A percentile compares a stretch with the other conserved stretches of the same genome.
phyloP scores from a whole-genome alignment of 2,888 invertebrate species.

The Lithophane socia region DNA sequence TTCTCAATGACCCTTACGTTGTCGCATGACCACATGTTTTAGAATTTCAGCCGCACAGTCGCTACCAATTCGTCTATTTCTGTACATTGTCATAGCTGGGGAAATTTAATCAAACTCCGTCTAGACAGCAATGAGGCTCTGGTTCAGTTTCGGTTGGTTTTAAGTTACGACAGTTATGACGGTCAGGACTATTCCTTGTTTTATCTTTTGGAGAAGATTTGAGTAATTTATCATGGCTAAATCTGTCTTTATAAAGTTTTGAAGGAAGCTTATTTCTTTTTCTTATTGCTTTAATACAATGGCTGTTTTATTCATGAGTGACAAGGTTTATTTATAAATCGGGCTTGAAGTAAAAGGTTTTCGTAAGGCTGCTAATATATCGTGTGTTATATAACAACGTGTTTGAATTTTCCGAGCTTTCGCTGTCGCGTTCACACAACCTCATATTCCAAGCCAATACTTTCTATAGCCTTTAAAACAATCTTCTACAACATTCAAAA shows the following conservation, averaged over 20 bases:
- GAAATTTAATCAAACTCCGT: constrained; percentile 56
- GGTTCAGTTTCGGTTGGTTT: constrained; percentile 40
- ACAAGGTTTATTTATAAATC: constrained; percentile 15
- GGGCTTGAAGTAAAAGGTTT: constrained; percentile 12
- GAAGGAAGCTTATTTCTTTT: constrained; percentile 19
- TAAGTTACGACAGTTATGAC: constrained; percentile 44
- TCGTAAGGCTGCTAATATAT: constrained; percentile 6
- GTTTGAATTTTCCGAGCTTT: background rate
- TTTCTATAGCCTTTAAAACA: constrained; percentile 4
- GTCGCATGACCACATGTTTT: constrained; percentile 46
- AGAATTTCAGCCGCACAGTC: constrained; percentile 13
- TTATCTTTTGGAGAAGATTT: constrained; percentile 28
- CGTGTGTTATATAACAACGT: constrained; percentile 27
- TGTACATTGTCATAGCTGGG: constrained; percentile 42
- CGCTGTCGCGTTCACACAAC: background rate
- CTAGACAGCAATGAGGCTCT: constrained; percentile 53
- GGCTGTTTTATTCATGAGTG: constrained; percentile 17
- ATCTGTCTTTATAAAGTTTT: constrained; percentile 37
- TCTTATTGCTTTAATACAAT: constrained; percentile 30
- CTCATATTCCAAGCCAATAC: background rate
- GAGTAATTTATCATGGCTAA: constrained; percentile 41
- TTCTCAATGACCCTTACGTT: constrained; percentile 45
- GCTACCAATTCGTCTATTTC: constrained; percentile 41
- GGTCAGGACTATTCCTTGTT: constrained; percentile 35
- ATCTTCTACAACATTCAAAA: constrained; percentile 20